Evolutionary conservation across 92 coral and sea anemone genomes (phyloP), one percentile per base, ranked within the genome.

Genomic region (Porites rus): DNA sequence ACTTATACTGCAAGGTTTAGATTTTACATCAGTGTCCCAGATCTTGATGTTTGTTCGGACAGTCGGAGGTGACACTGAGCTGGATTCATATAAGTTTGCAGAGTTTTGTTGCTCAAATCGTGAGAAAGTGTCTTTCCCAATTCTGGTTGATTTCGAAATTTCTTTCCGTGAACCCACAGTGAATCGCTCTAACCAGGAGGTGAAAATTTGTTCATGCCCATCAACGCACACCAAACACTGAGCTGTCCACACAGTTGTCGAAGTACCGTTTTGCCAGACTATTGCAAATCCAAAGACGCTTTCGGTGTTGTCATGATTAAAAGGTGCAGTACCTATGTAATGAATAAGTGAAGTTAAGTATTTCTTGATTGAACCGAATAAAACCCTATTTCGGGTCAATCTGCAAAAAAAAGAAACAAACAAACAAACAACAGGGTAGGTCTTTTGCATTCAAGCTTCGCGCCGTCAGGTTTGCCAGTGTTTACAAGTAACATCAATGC

Each of bases 221-320:
- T 94, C 94, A 25, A 25, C 28, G 54, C 99, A 95, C 10, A 90
- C 88, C 31, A 88, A 20, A 76, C 99, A 96, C 83, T 96, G 99
- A 21, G 92, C 99, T n/a, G 96, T 94, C 99, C 99, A 96, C 67
- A 94, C 92, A 51, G 98, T 94, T 21, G 99, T 96, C 17, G 99
- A 96, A 65, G 89, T 72, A 13, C 99, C 99, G 90, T 90, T 95
- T 19, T 75, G 86, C 99, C 98, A 96, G 21, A 94, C 95, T 53
- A 96, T 97, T 43, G 98, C 88, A 86, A 96, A 96, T 18, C 96
- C 98, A 91, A 96, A 96, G n/a, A 94, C 76, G 28, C 95, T 71
- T 1, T 95, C 93, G 31, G 93, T 89, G 64, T 86, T 77, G 78
- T 93, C 84, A 68, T 91, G 28, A 25, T 25, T 25, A 25, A 25